Conservation (phyloP, 2,797 vertebrate species). For the Gastrophryne carolinensis region DNA sequence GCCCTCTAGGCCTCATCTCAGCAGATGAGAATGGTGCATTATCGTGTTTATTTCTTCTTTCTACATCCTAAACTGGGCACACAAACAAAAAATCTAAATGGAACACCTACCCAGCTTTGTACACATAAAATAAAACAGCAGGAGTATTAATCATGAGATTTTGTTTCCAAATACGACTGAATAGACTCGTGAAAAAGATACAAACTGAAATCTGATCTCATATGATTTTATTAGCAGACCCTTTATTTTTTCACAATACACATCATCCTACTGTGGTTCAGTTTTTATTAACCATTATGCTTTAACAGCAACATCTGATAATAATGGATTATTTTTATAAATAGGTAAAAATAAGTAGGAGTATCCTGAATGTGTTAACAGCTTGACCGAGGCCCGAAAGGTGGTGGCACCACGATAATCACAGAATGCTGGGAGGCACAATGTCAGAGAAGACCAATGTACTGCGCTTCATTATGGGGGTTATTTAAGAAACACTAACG, state of each 20-base stretch:
- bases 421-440: too few relatives aligned
- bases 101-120: not conserved
- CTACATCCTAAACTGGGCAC: not conserved
- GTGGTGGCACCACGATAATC: too few relatives aligned
- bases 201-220: too few relatives aligned
- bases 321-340: not conserved
- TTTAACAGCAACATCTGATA: not conserved
- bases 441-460: too few relatives aligned
- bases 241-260: not conserved
- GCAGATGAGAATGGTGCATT: constrained; percentile 7
- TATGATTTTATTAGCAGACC: too few relatives aligned
- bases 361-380: too few relatives aligned
- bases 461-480: too few relatives aligned
- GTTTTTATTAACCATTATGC: not conserved
- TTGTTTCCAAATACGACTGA: too few relatives aligned
- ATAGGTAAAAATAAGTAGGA: too few relatives aligned
- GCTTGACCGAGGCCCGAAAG: too few relatives aligned
- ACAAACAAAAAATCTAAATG: not conserved
- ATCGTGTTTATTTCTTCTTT: not conserved
- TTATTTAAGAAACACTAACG: too few relatives aligned
- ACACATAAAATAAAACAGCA: not conserved
- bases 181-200: too few relatives aligned
- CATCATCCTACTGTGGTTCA: not conserved
- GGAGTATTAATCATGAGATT: not conserved
- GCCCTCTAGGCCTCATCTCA: constrained; percentile 25